Conservation (phyloP, 1,140 invertebrate genomes). For the Drosophila navojoa region DNA sequence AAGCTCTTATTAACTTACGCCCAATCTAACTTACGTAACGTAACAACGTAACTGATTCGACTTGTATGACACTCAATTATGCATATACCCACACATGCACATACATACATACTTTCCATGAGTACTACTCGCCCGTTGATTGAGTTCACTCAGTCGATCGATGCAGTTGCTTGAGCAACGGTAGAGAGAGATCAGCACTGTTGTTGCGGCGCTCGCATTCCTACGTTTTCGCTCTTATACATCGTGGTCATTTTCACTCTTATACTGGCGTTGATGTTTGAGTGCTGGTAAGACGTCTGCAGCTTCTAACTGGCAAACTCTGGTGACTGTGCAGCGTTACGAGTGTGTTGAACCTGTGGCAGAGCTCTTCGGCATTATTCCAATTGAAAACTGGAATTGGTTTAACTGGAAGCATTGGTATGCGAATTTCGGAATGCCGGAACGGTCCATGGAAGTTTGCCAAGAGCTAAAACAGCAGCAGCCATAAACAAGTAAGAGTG, state of each 20-base stretch:
- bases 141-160: slow-evolving; percentile 6
- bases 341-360: slow-evolving; percentile 62
- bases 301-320: slow-evolving; percentile 52
- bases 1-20: too few relatives aligned
- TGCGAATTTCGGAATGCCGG: slow-evolving; percentile 77
- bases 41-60: not conserved
- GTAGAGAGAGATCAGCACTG: not conserved
- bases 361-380: slow-evolving; percentile 47
- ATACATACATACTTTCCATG: not conserved
- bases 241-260: not conserved
- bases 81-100: not conserved
- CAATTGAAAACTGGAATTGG: slow-evolving; percentile 82
- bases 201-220: slow-evolving; percentile 1
- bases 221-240: slow-evolving; percentile 1
- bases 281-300: slow-evolving; percentile 27
- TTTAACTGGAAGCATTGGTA: slow-evolving; percentile 79
- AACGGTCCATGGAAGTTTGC: slow-evolving; percentile 74
- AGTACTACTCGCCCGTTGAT: not conserved
- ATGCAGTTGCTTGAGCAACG: not conserved
- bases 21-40: not conserved
- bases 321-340: slow-evolving; percentile 60
- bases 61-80: not conserved
- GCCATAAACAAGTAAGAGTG: slow-evolving; percentile 7
- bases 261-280: slow-evolving; percentile 13
- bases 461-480: slow-evolving; percentile 24